phyloP scores from a whole-genome alignment of 2,113 vertebrate genomes.

The Chloropsis hardwickii region DNA sequence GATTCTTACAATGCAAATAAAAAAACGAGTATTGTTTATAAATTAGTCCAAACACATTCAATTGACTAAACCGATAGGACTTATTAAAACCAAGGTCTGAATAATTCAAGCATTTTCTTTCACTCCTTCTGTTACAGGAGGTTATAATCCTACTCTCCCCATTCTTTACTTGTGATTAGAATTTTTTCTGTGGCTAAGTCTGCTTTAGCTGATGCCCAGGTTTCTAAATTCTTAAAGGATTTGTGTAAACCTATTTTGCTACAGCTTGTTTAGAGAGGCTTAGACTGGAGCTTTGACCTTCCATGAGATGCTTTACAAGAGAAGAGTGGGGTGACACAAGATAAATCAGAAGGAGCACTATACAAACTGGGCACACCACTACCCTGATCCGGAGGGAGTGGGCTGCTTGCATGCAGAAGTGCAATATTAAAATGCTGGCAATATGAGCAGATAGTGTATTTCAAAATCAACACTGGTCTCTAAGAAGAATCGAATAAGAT shows the following conservation, averaged over 20 bases:
- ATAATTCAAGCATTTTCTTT: neutral
- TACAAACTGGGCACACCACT: neutral
- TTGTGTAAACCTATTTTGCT: conserved; percentile 55
- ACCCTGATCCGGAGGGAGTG: neutral
- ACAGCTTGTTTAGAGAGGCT: conserved; percentile 30
- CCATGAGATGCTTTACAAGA: neutral
- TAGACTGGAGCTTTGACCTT: conserved; percentile 44
- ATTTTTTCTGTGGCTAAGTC: conserved; percentile 13
- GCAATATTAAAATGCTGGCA: neutral
- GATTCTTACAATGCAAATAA: neutral
- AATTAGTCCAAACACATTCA: neutral
- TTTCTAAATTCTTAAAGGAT: conserved; percentile 55
- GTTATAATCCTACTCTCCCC: neutral
- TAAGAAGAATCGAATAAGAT: neutral
- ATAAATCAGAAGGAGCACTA: neutral
- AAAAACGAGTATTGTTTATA: neutral
- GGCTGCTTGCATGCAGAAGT: neutral
- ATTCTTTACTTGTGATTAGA: conserved; percentile 16
- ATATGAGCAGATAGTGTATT: neutral
- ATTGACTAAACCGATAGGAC: neutral
- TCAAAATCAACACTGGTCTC: neutral
- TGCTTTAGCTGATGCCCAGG: conserved; percentile 3
- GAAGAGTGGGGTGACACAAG: neutral
- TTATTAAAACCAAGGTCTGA: neutral
- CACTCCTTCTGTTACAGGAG: neutral